Evolutionary conservation across 1,140 invertebrate genomes (phyloP), one percentile per base, ranked within the genome.

Genomic region (Apis cerana): DNA sequence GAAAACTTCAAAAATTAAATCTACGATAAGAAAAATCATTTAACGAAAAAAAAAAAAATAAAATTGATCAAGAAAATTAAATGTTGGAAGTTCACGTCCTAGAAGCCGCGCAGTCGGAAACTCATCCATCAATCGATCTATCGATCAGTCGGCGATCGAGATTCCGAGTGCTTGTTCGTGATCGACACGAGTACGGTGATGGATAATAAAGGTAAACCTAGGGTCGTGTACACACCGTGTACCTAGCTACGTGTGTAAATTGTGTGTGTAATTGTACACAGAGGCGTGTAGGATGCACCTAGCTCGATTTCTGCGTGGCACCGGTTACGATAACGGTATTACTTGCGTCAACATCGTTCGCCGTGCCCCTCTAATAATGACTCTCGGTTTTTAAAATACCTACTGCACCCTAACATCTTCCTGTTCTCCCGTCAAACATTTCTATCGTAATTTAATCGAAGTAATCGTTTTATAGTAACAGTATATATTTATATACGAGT

Each of bases 241-340:
- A 23, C 3, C 64, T 70, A 56, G 83, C 74, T 67, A 56, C 59
- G 59, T 64, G 69, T 85, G 80, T 72, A 80, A 69, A 75, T 62
- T n/a, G n/a, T n/a, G n/a, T n/a, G n/a, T n/a, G n/a, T n/a, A n/a
- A n/a, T n/a, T 71, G 83, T 85, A 86, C 71, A 85, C 72, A 86
- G 59, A 61, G 77, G 78, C 78, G 78, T 81, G 85, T 80, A 80
- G 83, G 82, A 85, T 84, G 83, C 83, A 67, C 82, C 77, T 81
- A 70, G 79, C 80, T 85, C 77, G 75, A 85, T 85, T 86, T 86
- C 85, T 79, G 75, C 71, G 68, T 56, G 84, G 65, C 69, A 62
- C 33, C 56, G 27, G 77, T 62, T 64, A 84, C 67, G 64, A 86
- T 80, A 86, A 81, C 83, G 83, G 77, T 48, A 43, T 43, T 43